Evolutionary conservation across 2,797 vertebrate genomes (phyloP).

Genomic region (Periophthalmus magnuspinnatus): DNA sequence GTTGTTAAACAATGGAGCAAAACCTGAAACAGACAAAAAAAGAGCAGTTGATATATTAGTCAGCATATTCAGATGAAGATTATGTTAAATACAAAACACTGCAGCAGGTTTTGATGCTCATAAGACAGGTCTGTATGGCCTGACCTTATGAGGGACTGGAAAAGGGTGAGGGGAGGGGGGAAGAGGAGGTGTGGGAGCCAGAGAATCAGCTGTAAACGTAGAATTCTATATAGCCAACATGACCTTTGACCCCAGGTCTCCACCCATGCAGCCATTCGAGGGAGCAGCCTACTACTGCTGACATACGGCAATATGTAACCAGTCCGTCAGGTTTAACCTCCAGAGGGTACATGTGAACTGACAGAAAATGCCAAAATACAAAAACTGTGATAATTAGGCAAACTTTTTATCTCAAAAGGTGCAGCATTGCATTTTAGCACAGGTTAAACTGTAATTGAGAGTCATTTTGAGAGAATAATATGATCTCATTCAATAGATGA

Average conservation of each 20-base stretch:
- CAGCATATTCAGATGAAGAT: neutral
- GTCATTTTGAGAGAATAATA: neutral
- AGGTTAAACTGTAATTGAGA: neutral
- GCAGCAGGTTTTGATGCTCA: slow-evolving; percentile 11
- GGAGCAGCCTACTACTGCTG: slow-evolving; percentile 58
- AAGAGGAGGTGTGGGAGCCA: neutral
- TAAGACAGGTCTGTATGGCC: slow-evolving; percentile 17
- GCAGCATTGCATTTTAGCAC: neutral
- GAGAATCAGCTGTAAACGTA: slow-evolving; percentile 59
- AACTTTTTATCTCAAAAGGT: neutral
- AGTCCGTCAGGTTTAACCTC: slow-evolving; percentile 58
- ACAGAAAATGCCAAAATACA: slow-evolving; percentile 15
- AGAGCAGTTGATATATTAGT: neutral
- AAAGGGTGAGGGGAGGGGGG: slow-evolving; percentile 6
- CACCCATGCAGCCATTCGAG: slow-evolving; percentile 63
- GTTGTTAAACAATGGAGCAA: slow-evolving; percentile 58
- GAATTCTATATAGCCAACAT: slow-evolving; percentile 45
- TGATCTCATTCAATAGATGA: no score
- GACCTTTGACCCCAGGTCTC: slow-evolving; percentile 68
- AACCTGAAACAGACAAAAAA: slow-evolving; percentile 51
- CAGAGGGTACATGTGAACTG: neutral
- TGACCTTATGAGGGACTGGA: slow-evolving; percentile 35
- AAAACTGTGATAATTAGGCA: neutral
- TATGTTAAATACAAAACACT: slow-evolving; percentile 17
- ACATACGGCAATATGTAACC: slow-evolving; percentile 58